Conservation (phyloP, 2,113 vertebrate genomes). For the Motacilla tschutschensis region DNA sequence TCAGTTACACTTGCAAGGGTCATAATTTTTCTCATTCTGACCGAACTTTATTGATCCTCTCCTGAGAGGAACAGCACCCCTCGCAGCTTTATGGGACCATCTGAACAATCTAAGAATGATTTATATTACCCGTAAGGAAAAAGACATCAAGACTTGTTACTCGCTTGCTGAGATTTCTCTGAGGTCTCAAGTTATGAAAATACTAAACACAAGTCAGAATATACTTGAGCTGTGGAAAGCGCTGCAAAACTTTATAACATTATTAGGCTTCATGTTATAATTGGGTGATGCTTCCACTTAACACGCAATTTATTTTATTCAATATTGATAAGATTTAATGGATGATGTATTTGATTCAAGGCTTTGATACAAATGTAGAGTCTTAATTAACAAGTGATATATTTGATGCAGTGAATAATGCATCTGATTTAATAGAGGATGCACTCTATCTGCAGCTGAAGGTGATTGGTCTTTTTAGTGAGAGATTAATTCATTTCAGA, state of each 20-base stretch:
- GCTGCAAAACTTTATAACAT: constrained; percentile 18
- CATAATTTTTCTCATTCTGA: constrained; percentile 20
- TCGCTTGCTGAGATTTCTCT: not conserved
- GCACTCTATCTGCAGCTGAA: constrained; percentile 60
- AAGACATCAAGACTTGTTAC: not conserved
- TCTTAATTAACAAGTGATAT: constrained; percentile 68
- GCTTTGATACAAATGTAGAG: constrained; percentile 40
- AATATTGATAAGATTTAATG: constrained; percentile 63
- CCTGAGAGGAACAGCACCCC: constrained; percentile 5
- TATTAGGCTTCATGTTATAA: constrained; percentile 32
- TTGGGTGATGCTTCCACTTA: constrained; percentile 56
- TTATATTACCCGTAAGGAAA: constrained; percentile 23
- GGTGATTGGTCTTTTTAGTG: constrained; percentile 65
- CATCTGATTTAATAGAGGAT: constrained; percentile 61
- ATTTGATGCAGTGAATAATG: constrained; percentile 65
- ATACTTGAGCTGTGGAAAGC: not conserved
- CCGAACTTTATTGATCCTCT: constrained; percentile 5
- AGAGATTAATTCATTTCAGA: constrained; percentile 66
- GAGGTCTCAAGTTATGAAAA: constrained; percentile 18
- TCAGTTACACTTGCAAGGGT: not conserved
- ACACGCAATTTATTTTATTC: constrained; percentile 67
- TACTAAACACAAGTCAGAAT: not conserved
- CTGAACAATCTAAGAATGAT: constrained; percentile 13
- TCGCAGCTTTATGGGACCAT: not conserved
- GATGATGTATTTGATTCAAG: constrained; percentile 49